Conservation (phyloP, 2,113 vertebrate genomes). For the Pelodiscus sinensis region DNA sequence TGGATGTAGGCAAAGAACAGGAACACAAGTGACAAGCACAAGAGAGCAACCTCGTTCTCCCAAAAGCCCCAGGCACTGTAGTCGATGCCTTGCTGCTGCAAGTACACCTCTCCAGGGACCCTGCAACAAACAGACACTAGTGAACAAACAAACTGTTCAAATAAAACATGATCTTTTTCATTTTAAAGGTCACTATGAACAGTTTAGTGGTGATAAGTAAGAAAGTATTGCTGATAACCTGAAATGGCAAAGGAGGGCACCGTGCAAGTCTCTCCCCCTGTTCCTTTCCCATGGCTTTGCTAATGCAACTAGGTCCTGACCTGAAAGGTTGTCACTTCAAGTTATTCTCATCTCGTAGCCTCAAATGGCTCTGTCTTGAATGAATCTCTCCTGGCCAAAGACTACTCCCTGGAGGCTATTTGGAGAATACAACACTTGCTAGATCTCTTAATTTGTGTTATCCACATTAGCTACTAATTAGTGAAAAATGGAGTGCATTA, state of each 20-base stretch:
- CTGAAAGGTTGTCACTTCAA: background rate
- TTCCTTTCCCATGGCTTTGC: background rate
- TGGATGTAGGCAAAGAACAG: slow-evolving; percentile 61
- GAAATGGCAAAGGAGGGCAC: background rate
- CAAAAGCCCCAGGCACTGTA: slow-evolving; percentile 85
- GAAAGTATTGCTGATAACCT: background rate
- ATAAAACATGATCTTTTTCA: background rate
- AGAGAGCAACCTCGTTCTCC: slow-evolving; percentile 82
- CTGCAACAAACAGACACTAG: slow-evolving; percentile 56
- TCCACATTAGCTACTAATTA: background rate
- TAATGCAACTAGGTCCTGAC: background rate
- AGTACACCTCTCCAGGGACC: slow-evolving; percentile 74
- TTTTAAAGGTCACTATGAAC: background rate
- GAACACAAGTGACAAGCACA: slow-evolving; percentile 73
- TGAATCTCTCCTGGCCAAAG: background rate
- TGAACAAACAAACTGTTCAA: background rate
- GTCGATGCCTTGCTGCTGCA: slow-evolving; percentile 72
- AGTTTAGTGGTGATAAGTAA: background rate
- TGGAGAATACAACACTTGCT: background rate
- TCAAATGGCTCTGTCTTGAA: background rate
- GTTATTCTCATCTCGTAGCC: background rate
- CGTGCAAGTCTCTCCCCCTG: background rate
- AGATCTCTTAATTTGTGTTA: background rate
- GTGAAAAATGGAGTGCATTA: background rate
- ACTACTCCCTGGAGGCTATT: background rate